Percentiles rank a stretch among this genome's conserved stretches.
Conservation (phyloP, 2,113 vertebrate species). For the Brienomyrus longianalis region DNA sequence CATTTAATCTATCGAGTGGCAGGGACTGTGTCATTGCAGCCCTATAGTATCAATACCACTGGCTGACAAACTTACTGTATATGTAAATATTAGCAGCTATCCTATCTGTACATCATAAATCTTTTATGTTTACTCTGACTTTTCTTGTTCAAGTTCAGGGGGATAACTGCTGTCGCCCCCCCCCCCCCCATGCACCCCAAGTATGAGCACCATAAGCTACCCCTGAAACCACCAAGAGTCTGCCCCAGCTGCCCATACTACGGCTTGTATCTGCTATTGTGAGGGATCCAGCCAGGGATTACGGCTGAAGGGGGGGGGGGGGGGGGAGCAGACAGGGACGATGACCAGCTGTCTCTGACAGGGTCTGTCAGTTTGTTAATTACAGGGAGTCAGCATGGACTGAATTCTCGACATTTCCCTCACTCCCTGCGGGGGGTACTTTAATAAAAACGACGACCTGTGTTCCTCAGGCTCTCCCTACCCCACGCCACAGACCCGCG, state of each 20-base stretch:
- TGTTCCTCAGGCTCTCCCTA: no score
- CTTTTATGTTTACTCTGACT: background rate
- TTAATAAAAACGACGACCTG: background rate
- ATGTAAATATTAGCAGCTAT: background rate
- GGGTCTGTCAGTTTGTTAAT: constrained; percentile 5
- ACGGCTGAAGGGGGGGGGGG: background rate
- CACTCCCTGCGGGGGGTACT: background rate
- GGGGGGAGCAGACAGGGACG: background rate
- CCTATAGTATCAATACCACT: background rate
- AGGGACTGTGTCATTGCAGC: background rate
- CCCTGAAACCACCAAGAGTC: background rate
- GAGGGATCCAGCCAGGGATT: background rate
- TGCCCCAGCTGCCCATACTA: background rate
- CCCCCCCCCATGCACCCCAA: background rate
- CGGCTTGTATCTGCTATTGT: background rate
- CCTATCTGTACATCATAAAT: background rate
- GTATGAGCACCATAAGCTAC: background rate
- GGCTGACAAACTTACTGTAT: background rate
- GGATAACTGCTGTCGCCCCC: background rate
- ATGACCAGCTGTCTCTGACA: background rate
- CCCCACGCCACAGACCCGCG: background rate
- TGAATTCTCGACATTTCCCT: background rate
- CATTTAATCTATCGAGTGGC: background rate
- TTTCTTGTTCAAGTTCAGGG: background rate
- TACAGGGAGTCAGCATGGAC: background rate